A percentile compares a stretch with the other conserved stretches of the same genome.
These are phyloP conservation scores for Chloropsis cyanopogon DNA, from an alignment of 2,113 vertebrate species.

Conservation along the genomic window DNA sequence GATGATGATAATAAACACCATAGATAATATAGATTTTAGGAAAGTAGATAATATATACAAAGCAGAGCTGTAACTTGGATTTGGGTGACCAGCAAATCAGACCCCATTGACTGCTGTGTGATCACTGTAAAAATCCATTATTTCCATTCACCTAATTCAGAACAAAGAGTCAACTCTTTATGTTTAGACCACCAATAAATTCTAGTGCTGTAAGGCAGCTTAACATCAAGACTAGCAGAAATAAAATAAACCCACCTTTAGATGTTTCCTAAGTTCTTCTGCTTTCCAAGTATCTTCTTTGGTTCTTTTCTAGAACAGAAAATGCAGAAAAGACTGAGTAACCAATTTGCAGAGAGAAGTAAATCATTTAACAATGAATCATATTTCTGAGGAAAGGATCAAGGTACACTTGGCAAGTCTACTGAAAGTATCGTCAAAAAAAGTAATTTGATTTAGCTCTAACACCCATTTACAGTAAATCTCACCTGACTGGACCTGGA, in stretches of 20 bases:
- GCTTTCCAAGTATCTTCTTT: constrained; percentile 95
- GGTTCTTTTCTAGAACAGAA: constrained; percentile 77
- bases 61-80: neutral
- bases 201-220: neutral
- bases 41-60: neutral
- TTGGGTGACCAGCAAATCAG: neutral
- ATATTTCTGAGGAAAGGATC: neutral
- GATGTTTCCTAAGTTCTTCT: constrained; percentile 84
- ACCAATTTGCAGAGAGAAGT: neutral
- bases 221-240: neutral
- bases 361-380: neutral
- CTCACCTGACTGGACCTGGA: neutral
- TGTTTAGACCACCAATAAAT: neutral
- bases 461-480: neutral
- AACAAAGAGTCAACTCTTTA: neutral
- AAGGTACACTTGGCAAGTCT: neutral
- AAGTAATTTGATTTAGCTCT: neutral
- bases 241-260: constrained; percentile 73
- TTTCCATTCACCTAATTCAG: neutral
- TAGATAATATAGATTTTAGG: neutral
- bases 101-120: neutral
- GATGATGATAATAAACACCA: neutral
- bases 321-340: neutral
- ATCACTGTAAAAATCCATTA: neutral
- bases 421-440: neutral